These are phyloP conservation scores for Syngnathus rostellatus DNA, from an alignment of 2,797 vertebrate genomes.

Conservation along the genomic window DNA sequence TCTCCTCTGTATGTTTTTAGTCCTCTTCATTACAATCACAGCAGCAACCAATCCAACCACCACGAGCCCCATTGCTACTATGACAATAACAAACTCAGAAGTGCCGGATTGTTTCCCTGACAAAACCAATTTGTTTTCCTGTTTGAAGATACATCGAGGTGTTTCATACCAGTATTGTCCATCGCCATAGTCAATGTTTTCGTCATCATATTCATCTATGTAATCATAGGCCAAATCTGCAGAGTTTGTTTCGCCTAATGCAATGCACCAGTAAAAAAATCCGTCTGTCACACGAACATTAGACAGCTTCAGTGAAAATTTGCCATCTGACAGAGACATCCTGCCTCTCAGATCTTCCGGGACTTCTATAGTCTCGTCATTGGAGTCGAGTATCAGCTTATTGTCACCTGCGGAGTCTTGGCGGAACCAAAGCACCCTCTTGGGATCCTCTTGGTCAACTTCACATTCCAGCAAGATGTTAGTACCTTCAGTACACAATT, in stretches of 20 bases:
- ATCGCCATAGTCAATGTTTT: not conserved
- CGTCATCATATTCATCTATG: not conserved
- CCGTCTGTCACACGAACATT: constrained; percentile 26
- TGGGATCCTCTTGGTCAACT: not conserved
- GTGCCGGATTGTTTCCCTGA: not conserved
- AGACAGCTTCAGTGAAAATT: constrained; percentile 36
- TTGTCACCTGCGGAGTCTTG: constrained; percentile 1
- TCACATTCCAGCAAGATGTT: constrained; percentile 37
- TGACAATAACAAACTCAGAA: constrained; percentile 11
- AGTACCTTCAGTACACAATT: not conserved
- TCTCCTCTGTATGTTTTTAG: not conserved
- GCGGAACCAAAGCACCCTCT: constrained; percentile 58
- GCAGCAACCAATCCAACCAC: constrained; percentile 18
- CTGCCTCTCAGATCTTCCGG: constrained; percentile 41
- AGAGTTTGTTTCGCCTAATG: constrained; percentile 2
- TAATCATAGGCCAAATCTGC: constrained; percentile 9
- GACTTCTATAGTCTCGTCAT: constrained; percentile 10
- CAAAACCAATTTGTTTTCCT: constrained; percentile 21
- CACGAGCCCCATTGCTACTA: constrained; percentile 26
- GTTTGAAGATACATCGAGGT: constrained; percentile 49
- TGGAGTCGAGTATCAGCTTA: constrained; percentile 38
- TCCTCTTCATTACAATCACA: constrained; percentile 28
- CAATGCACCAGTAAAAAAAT: constrained; percentile 53
- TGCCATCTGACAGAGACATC: constrained; percentile 20
- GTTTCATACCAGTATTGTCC: not conserved